Base-by-base conservation (phyloP, 2,113 vertebrate genomes). In the Fulmarus glacialis region DNA sequence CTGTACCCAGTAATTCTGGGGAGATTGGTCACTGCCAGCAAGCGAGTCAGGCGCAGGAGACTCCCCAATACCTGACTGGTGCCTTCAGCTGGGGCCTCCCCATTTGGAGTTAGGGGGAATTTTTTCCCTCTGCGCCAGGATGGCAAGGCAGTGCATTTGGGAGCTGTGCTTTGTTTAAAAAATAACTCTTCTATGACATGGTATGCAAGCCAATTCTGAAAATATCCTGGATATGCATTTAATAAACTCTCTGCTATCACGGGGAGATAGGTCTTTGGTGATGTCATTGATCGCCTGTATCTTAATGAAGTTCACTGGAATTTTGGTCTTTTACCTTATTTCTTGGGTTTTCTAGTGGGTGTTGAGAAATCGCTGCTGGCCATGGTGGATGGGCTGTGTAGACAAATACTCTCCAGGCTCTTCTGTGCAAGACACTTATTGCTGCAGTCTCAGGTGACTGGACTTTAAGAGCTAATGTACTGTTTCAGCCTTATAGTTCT, bases 71-170 rank as follows among this genome's bases (percentile, higher is more conserved):
- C 36, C 32, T 36, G 36, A 36, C 26, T 38, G 15, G 10, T 72
- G 42, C 27, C 38, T 58, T 73, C 0, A 5, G 36, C 74, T 20
- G 40, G 6, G 12, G 13, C 23, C 23, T 60, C 36, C 45, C 27
- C 15, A 0, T 47, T 32, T 52, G 14, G 24, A 62, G 4, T 29
- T 36, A 9, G 14, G 7, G 26, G 16, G 9, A 30, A 17, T 1
- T 14, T 30, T 48, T 63, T 30, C 23, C 26, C 30, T 75, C 23
- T 3, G 0, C 1, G 1, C 6, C 58, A 72, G 43, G 11, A 29
- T 60, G 34, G 17, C 23, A 64, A 17, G 20, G 52, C 40, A 80
- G 52, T 5, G 18, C 7, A 1, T 63, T 40, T 82, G n/a, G 43
- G 60, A 93, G 5, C 13, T 45, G 20, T 40, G 34, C 15, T 74